Conservation (phyloP, 2,888 invertebrate species). For the Drosophila nr. medialis region DNA sequence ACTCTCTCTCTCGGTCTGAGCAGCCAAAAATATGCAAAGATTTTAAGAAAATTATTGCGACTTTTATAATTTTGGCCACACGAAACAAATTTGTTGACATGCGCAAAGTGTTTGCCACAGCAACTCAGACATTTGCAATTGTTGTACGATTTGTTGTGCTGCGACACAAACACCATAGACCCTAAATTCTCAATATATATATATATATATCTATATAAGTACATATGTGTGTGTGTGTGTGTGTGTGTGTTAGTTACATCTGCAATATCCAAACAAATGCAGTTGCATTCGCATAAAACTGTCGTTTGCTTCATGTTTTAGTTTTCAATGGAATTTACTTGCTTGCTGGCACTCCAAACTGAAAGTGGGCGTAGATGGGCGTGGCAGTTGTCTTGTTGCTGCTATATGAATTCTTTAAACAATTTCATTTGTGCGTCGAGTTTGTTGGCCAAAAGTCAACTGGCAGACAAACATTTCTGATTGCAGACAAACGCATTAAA, state of each 20-base stretch:
- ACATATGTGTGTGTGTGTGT: background rate
- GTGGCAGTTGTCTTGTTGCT: slow-evolving; percentile 56
- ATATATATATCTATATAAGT: background rate
- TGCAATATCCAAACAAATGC: slow-evolving; percentile 69
- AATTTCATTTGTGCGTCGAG: slow-evolving; percentile 26
- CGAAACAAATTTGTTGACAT: slow-evolving; percentile 75
- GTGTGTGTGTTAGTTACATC: slow-evolving; percentile 49
- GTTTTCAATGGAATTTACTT: slow-evolving; percentile 55
- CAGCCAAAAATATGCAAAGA: slow-evolving; percentile 68
- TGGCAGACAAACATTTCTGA: slow-evolving; percentile 59
- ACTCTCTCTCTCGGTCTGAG: background rate
- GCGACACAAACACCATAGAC: slow-evolving; percentile 54
- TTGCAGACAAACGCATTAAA: slow-evolving; percentile 79
- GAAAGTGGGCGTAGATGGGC: slow-evolving; percentile 63
- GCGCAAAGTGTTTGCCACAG: slow-evolving; percentile 68
- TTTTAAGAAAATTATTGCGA: slow-evolving; percentile 74
- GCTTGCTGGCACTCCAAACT: slow-evolving; percentile 45
- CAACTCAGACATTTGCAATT: slow-evolving; percentile 63
- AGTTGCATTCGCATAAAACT: slow-evolving; percentile 42
- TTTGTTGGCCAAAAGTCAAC: slow-evolving; percentile 54
- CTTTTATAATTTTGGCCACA: slow-evolving; percentile 73
- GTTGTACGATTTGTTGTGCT: slow-evolving; percentile 65
- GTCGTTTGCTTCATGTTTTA: slow-evolving; percentile 51
- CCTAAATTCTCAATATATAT: slow-evolving; percentile 37
- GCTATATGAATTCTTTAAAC: slow-evolving; percentile 52